Evolutionary conservation across 2,797 vertebrate genomes (phyloP).

Genomic region (Heteromormyrus szaboi): DNA sequence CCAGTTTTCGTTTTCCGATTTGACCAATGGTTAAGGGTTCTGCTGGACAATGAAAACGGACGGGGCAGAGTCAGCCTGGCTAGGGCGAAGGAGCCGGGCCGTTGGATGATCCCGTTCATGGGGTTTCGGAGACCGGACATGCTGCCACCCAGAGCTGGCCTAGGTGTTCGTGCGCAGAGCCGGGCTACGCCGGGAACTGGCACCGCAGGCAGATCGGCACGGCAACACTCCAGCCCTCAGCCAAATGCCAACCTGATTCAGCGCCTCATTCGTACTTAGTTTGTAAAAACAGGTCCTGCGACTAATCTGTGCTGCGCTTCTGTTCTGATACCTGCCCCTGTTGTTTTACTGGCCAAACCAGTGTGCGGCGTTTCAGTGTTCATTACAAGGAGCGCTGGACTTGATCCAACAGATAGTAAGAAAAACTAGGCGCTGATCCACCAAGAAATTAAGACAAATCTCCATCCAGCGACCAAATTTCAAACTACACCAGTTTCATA

Average conservation of each 20-base stretch:
- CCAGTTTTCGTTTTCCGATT: not conserved
- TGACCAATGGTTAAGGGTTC: not conserved
- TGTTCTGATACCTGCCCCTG: not conserved
- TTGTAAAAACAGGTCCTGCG: not conserved
- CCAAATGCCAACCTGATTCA: not conserved
- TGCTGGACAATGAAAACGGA: not conserved
- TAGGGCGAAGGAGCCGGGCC: not conserved
- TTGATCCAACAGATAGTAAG: not conserved
- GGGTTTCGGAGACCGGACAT: not conserved
- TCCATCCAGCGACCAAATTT: not conserved
- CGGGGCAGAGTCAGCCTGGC: not conserved
- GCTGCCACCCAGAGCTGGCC: not conserved
- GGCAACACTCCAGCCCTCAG: not conserved
- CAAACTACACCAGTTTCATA: not conserved
- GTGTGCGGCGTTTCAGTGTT: not conserved
- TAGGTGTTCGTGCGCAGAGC: not conserved
- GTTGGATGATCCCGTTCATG: not conserved
- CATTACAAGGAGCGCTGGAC: not conserved
- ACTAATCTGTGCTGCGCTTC: not conserved
- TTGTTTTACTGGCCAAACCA: not conserved
- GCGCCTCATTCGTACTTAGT: not conserved
- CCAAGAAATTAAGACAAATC: not conserved
- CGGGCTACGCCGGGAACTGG: not conserved
- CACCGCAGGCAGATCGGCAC: not conserved
- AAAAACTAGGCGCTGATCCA: not conserved